phyloP scores from a whole-genome alignment of 2,113 vertebrate species.

The Macaca nemestrina region DNA sequence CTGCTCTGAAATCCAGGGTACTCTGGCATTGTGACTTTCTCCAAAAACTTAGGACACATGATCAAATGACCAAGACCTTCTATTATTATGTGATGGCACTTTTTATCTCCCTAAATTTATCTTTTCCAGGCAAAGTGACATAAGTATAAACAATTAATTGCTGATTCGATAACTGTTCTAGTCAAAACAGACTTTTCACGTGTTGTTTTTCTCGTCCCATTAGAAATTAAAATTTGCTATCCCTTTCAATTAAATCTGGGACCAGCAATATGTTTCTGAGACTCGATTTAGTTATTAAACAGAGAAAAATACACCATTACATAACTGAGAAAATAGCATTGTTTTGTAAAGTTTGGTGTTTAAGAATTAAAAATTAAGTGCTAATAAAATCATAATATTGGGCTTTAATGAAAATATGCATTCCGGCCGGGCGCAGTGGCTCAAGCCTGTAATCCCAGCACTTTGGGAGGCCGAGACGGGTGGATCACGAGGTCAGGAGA shows the following conservation, averaged over 20 bases:
- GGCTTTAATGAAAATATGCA: neutral
- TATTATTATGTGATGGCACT: neutral
- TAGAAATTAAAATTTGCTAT: slow-evolving; percentile 65
- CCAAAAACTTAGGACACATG: neutral
- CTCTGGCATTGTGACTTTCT: neutral
- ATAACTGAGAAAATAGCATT: slow-evolving; percentile 5
- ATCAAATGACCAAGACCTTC: neutral
- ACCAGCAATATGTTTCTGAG: slow-evolving; percentile 40
- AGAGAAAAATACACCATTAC: neutral
- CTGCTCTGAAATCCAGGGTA: neutral
- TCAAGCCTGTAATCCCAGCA: too few relatives aligned
- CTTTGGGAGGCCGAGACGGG: too few relatives aligned
- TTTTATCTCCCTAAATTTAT: neutral
- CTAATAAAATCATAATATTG: neutral
- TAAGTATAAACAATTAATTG: slow-evolving; percentile 49
- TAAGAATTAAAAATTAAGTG: slow-evolving; percentile 22
- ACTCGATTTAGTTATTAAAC: slow-evolving; percentile 13
- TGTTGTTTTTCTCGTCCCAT: slow-evolving; percentile 54
- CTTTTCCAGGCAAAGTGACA: slow-evolving; percentile 19
- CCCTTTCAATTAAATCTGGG: slow-evolving; percentile 51
- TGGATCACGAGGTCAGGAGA: too few relatives aligned
- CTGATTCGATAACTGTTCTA: slow-evolving; percentile 50
- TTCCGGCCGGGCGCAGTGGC: neutral
- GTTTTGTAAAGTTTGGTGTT: slow-evolving; percentile 29
- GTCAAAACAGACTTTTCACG: slow-evolving; percentile 63